Base-by-base conservation (phyloP, 2,888 invertebrate genomes). In the Amphipyra tragopoginis region DNA sequence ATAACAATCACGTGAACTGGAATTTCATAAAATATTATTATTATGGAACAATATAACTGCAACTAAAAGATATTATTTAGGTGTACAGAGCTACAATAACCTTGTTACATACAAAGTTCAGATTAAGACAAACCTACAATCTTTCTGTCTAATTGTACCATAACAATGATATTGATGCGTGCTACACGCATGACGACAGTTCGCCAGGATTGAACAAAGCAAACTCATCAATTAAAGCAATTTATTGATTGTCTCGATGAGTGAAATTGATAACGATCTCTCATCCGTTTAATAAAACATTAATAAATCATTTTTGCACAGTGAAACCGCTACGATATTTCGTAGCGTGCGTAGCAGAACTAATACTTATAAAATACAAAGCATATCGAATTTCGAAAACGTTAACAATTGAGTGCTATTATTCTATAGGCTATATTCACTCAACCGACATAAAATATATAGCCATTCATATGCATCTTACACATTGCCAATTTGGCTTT, bases 1-100 rank as follows among this genome's bases (percentile, higher is more conserved):
- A 66, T 72, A 59, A 71, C 45, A 72, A 75, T 74, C 50, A 59
- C 50, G 43, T 54, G 54, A 62, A 59, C 44, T 40, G 29, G 21
- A 55, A 53, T 62, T 73, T 63, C 42, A 49, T 53, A 65, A 34
- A 51, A 29, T 63, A 44, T n/a, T 38, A 65, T 26, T 56, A 61
- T 72, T 63, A 52, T 49, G 50, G 61, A 64, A 60, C 56, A 70
- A 69, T 60, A 42, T 44, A 59, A 56, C 21, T 48, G 56, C 11
- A 52, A 45, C 49, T 57, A 51, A 53, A 40, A 60, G n/a, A n/a
- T n/a, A 0, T 42, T 49, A 59, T 45, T 33, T 42, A 45, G 36
- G 43, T 58, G 47, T 33, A 44, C 7, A 38, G 40, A 53, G 11
- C 8, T 51, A 45, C 33, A 44, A 54, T 43, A 33, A 11, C 33